Conservation (phyloP, 2,113 vertebrate species). For the Ceyx margarethae region DNA sequence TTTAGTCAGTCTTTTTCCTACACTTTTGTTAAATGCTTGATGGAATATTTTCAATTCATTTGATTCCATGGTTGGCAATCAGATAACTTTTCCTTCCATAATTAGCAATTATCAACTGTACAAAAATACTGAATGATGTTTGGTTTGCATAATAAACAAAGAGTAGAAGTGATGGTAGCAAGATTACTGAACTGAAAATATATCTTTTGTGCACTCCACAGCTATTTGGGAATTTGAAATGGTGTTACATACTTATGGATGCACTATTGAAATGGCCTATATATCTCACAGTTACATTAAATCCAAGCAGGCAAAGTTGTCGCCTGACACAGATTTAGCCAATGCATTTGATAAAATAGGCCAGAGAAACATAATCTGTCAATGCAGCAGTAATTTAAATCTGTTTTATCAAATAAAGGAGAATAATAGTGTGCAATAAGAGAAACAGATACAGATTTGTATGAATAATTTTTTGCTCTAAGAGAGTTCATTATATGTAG, state of each 20-base stretch:
- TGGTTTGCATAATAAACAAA: conserved; percentile 44
- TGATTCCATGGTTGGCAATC: conserved; percentile 41
- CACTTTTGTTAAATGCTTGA: conserved; percentile 7
- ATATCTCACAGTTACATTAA: conserved; percentile 19
- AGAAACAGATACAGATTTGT: conserved; percentile 26
- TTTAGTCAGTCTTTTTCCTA: conserved; percentile 31
- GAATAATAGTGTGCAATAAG: background rate
- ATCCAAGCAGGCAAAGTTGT: conserved; percentile 18
- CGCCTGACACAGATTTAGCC: background rate
- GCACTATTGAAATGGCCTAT: background rate
- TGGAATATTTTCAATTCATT: conserved; percentile 38
- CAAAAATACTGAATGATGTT: conserved; percentile 37
- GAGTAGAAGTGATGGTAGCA: conserved; percentile 24
- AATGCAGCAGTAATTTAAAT: conserved; percentile 6
- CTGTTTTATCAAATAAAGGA: conserved; percentile 34
- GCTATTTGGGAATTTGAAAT: conserved; percentile 41
- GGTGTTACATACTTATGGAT: background rate
- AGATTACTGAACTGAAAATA: conserved; percentile 41
- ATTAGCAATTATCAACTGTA: conserved; percentile 55
- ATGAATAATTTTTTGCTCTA: background rate
- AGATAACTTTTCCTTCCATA: conserved; percentile 45
- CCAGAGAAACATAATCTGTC: background rate
- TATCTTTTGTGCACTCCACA: conserved; percentile 23
- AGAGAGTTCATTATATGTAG: background rate
- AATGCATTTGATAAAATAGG: background rate